Percentiles rank a stretch among this genome's conserved stretches.
These are phyloP conservation scores for Tinea pellionella DNA, from an alignment of 2,888 invertebrate species.

Conservation along the genomic window DNA sequence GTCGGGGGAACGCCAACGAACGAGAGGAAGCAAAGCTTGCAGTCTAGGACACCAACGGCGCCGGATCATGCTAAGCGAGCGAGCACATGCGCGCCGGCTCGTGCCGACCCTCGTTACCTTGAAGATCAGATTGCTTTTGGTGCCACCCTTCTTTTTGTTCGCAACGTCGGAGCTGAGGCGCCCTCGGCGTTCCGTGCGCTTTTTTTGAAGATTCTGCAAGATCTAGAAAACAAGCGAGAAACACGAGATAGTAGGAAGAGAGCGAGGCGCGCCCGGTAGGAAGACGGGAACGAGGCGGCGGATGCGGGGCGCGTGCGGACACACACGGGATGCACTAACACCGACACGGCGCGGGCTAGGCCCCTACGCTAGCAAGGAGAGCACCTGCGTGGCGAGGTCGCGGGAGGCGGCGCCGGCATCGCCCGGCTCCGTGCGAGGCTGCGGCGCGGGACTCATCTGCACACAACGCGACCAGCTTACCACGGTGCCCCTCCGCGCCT, in stretches of 20 bases:
- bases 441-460: slow-evolving; percentile 66
- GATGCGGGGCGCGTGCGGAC: slow-evolving; percentile 29
- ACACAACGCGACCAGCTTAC: slow-evolving; percentile 51
- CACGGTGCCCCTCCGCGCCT: slow-evolving; percentile 36
- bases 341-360: slow-evolving; percentile 55
- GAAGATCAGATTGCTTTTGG: slow-evolving; percentile 98
- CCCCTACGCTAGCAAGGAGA: slow-evolving; percentile 45
- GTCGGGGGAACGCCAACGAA: slow-evolving; percentile 58
- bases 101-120: slow-evolving; percentile 87
- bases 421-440: slow-evolving; percentile 56
- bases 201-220: slow-evolving; percentile 99
- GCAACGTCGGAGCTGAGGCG: slow-evolving; percentile 93
- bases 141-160: slow-evolving; percentile 89
- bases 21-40: slow-evolving; percentile 63
- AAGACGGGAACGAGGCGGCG: slow-evolving; percentile 38
- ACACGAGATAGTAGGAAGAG: slow-evolving; percentile 85
- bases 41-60: slow-evolving; percentile 61
- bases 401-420: slow-evolving; percentile 54
- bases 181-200: slow-evolving; percentile 97
- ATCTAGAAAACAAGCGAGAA: slow-evolving; percentile 95
- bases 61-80: slow-evolving; percentile 67
- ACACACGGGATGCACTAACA: slow-evolving; percentile 57
- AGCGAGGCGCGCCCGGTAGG: slow-evolving; percentile 62
- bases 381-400: slow-evolving; percentile 20
- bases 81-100: slow-evolving; percentile 69